Conservation (phyloP, 2,888 invertebrate species). For the Oxycera nigricornis region DNA sequence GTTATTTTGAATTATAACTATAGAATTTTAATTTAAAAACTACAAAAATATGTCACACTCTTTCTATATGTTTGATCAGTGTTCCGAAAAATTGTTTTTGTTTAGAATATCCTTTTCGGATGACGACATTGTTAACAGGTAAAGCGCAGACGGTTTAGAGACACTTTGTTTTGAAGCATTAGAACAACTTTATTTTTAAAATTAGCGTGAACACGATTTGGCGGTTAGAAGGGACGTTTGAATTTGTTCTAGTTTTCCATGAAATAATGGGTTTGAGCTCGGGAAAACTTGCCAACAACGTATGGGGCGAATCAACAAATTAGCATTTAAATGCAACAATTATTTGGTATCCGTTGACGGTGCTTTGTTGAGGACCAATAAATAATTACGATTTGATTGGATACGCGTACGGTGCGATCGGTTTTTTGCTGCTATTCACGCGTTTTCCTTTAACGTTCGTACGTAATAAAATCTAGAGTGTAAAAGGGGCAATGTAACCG, state of each 20-base stretch:
- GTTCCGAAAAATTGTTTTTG: not conserved
- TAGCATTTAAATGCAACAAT: not conserved
- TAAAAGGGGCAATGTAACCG: conserved; percentile 37
- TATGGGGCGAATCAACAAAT: not conserved
- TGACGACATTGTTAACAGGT: not conserved
- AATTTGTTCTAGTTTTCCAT: not conserved
- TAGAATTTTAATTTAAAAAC: conserved; percentile 8
- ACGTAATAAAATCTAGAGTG: conserved; percentile 27
- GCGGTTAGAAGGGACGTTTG: not conserved
- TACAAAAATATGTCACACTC: conserved; percentile 36
- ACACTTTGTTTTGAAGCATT: not conserved
- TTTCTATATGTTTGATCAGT: not conserved
- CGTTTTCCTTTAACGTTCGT: conserved; percentile 38
- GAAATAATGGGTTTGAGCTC: not conserved
- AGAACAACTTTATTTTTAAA: not conserved
- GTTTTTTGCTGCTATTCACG: conserved; percentile 13
- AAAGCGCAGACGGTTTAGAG: not conserved
- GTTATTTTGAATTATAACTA: not conserved
- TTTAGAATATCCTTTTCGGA: not conserved
- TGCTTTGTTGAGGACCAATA: not conserved
- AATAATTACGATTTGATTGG: conserved; percentile 3
- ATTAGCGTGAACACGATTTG: not conserved
- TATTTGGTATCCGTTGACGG: not conserved
- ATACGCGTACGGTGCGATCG: conserved; percentile 24
- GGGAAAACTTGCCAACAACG: not conserved